phyloP scores from a whole-genome alignment of 2,888 invertebrate species.

The Sarcophaga rosellei region DNA sequence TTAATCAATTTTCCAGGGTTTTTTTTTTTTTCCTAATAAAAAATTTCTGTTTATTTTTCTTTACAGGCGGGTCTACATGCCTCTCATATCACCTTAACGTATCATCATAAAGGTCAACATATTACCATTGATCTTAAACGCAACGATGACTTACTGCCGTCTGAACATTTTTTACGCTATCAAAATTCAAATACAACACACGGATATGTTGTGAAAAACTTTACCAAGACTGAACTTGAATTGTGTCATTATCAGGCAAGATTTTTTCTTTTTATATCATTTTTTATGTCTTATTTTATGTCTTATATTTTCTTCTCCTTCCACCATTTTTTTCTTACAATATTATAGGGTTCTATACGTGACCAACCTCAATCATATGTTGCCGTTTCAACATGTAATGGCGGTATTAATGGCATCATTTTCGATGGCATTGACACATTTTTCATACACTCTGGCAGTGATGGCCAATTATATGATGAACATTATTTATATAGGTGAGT shows the following conservation, averaged over 20 bases:
- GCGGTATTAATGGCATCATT: conserved; percentile 88
- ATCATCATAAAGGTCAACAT: conserved; percentile 85
- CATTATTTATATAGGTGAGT: conserved; percentile 80
- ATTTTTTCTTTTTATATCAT: not conserved
- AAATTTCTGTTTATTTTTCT: conserved; percentile 45
- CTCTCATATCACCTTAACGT: conserved; percentile 83
- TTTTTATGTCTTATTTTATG: not conserved
- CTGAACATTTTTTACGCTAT: conserved; percentile 80
- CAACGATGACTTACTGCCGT: conserved; percentile 79
- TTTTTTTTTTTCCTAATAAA: too few relatives aligned
- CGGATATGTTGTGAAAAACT: conserved; percentile 78
- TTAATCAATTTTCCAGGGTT: too few relatives aligned
- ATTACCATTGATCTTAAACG: conserved; percentile 77
- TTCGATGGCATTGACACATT: conserved; percentile 89
- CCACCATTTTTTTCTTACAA: conserved; percentile 23
- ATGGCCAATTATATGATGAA: conserved; percentile 78
- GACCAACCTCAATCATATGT: conserved; percentile 88
- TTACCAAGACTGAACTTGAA: conserved; percentile 81
- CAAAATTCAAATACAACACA: conserved; percentile 75
- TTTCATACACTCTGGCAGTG: conserved; percentile 84
- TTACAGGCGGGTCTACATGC: conserved; percentile 76
- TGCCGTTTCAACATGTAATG: conserved; percentile 90
- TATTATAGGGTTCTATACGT: conserved; percentile 85
- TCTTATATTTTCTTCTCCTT: conserved; percentile 14
- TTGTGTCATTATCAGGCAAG: conserved; percentile 81